These are phyloP conservation scores for Cotesia typhae DNA, from an alignment of 1,140 invertebrate genomes.

Conservation along the genomic window DNA sequence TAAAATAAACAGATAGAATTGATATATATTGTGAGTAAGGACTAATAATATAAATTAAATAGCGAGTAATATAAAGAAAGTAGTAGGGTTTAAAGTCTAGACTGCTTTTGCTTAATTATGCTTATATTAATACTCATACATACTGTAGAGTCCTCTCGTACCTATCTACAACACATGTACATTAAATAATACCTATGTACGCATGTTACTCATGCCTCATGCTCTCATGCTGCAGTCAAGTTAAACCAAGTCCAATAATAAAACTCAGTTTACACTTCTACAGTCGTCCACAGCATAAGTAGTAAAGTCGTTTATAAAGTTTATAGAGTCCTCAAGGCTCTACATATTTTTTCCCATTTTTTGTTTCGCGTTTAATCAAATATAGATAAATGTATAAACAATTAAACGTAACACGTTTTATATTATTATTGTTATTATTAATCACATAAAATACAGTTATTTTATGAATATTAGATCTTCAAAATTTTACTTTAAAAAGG, in stretches of 20 bases:
- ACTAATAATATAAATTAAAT: too few species aligned
- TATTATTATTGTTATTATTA: background rate
- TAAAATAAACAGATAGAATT: too few species aligned
- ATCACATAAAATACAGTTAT: background rate
- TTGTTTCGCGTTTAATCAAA: background rate
- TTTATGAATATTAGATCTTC: conserved; percentile 29
- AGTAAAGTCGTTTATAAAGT: background rate
- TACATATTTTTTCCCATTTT: background rate
- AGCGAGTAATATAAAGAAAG: too few species aligned
- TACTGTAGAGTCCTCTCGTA: background rate
- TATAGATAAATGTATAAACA: background rate
- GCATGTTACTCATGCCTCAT: too few species aligned
- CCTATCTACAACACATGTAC: background rate
- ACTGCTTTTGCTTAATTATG: too few species aligned
- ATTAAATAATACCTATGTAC: background rate
- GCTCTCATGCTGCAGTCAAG: too few species aligned
- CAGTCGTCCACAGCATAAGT: too few species aligned
- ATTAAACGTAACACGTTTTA: background rate
- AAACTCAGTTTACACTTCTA: background rate
- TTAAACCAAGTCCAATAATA: too few species aligned
- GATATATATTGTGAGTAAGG: too few species aligned
- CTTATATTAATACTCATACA: background rate
- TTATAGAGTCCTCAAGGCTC: conserved; percentile 3
- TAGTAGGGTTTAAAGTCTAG: too few species aligned
- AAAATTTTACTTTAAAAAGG: conserved; percentile 33